A percentile compares a stretch with the other conserved stretches of the same genome.
phyloP scores from a whole-genome alignment of 2,113 vertebrate species.

The Triplophysa dalaica region DNA sequence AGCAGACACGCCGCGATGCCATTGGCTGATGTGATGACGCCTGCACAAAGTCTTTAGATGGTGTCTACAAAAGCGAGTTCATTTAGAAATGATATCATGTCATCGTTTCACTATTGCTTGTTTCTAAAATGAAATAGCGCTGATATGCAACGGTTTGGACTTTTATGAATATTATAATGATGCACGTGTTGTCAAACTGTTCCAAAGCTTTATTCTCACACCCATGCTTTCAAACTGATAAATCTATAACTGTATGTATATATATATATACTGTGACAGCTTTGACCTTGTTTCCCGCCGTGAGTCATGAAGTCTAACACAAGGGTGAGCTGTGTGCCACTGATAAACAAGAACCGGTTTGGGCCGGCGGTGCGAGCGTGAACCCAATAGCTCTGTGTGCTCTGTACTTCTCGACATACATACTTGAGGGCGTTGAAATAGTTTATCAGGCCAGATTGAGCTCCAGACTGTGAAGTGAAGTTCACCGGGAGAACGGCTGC shows the following conservation, averaged over 20 bases:
- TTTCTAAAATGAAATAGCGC: no score
- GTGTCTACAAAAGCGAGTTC: background rate
- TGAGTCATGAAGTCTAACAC: constrained; percentile 23
- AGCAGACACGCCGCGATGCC: background rate
- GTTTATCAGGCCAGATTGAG: constrained; percentile 43
- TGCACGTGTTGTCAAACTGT: background rate
- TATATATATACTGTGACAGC: background rate
- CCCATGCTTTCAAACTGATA: background rate
- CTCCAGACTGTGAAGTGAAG: constrained; percentile 1
- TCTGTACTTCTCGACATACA: constrained; percentile 34
- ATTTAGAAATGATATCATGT: background rate
- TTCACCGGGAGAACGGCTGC: constrained; percentile 7
- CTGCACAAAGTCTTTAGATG: background rate
- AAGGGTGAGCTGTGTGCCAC: constrained; percentile 14
- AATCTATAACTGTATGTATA: background rate
- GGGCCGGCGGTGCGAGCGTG: constrained; percentile 19
- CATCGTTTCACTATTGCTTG: background rate
- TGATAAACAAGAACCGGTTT: constrained; percentile 54
- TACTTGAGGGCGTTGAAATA: constrained; percentile 49
- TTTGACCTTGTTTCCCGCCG: constrained; percentile 18
- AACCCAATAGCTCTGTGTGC: constrained; percentile 39
- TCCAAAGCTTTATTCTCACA: background rate
- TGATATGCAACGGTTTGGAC: no score
- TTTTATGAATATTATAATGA: no score
- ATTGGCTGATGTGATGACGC: background rate